Base-by-base conservation (phyloP, 30 jellyfish, hydroid and myxozoan genomes). In the Hydractinia echinata region DNA sequence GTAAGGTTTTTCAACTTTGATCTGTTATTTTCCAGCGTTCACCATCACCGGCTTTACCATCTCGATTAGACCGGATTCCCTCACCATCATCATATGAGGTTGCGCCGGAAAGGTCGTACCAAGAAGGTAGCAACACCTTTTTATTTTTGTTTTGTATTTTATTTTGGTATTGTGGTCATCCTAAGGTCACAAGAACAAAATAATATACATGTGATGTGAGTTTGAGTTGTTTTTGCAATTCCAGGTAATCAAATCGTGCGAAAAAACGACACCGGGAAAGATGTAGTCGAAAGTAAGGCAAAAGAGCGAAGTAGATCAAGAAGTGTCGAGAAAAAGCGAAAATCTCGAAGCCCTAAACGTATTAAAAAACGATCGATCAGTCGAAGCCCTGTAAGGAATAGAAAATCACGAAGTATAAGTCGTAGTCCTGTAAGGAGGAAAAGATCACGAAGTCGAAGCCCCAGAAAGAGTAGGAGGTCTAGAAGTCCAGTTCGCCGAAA, bases 321-420 rank as follows among this genome's bases (percentile, higher is more conserved):
- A 48, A 87, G 91, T 52, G 87, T 86, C 4, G 92, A 76, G 7
- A 44, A 51, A 13, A 64, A 64, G 51, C 78, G 79, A 61, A 70
- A 60, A 61, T 30, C 64, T 14, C 85, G 82, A 4, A 53, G 81
- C 7, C 82, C 54, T 0, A 77, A 79, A 4, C 79, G 85, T 53
- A 53, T 61, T 54, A 77, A 30, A 16, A 55, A 54, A 15, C 60
- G 77, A 54, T 77, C 85, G 15, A 58, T 79, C 54, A 77, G 85
- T 62, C 16, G 79, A 54, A 72, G 81, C 49, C 84, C 84, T 16
- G 70, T 83, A 53, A 44, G 74, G 16, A 64, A 64, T 51, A 83
- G 79, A 61, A 70, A 60, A 61, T 30, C 64, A 30, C 85, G 82
- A 4, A 53, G 81, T 5, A 49, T 5, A 4, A 77, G 85, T 30